Evolutionary conservation across 2,113 vertebrate species (phyloP).

Genomic region (Eupsittula cactorum): DNA sequence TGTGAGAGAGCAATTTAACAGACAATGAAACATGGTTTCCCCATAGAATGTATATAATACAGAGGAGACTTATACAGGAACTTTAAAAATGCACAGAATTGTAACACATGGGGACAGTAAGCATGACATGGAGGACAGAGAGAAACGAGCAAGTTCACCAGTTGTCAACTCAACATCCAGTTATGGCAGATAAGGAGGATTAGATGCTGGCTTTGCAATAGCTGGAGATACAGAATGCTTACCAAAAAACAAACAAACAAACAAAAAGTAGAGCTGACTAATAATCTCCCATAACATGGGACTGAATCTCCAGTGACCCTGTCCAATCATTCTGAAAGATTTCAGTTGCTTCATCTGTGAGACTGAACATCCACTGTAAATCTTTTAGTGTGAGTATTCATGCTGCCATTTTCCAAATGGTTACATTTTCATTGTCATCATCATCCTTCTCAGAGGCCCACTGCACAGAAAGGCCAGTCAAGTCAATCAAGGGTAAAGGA

Average conservation of each 20-base stretch:
- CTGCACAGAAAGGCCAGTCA: background rate
- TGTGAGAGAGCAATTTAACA: background rate
- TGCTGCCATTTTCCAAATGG: background rate
- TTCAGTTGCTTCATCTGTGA: background rate
- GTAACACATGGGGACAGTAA: background rate
- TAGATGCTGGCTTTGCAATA: background rate
- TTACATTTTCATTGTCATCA: background rate
- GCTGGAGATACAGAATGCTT: background rate
- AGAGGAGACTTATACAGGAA: background rate
- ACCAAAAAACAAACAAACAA: background rate
- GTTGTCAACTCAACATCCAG: background rate
- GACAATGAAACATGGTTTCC: background rate
- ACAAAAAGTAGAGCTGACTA: background rate
- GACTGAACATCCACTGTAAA: background rate
- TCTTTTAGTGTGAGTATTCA: background rate
- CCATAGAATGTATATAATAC: background rate
- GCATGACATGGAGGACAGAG: background rate
- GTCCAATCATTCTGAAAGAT: background rate
- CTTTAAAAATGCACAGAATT: background rate
- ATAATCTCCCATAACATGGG: background rate
- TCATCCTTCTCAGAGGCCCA: background rate
- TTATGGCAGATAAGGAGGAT: background rate
- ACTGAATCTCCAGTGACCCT: background rate
- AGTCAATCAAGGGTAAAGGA: constrained; percentile 28
- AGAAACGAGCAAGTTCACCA: background rate